Evolutionary conservation across 1,140 invertebrate species (phyloP).

Genomic region (Drosophila truncata): DNA sequence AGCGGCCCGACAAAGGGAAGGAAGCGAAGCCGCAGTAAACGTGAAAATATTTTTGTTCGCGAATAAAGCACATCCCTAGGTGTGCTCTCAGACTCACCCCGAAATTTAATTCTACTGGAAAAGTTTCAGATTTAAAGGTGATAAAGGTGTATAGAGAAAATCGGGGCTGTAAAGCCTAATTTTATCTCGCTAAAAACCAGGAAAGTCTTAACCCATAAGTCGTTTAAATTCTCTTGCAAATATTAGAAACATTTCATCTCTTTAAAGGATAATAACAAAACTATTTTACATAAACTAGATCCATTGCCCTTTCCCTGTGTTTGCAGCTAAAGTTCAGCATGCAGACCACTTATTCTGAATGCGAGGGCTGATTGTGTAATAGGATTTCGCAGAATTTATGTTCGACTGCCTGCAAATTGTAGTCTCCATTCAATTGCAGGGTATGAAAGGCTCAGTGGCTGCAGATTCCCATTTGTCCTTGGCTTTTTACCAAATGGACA

Average conservation of each 20-base stretch:
- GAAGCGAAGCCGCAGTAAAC: conserved; percentile 23
- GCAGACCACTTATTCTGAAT: conserved; percentile 20
- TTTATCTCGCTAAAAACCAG: background rate
- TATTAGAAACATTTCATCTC: background rate
- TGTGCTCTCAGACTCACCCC: too few species aligned
- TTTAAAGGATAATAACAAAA: background rate
- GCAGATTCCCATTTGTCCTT: conserved; percentile 20
- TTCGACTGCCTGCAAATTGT: conserved; percentile 16
- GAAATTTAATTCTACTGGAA: background rate
- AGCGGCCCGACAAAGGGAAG: conserved; percentile 27
- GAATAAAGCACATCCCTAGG: background rate
- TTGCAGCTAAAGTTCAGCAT: background rate
- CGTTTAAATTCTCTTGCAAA: background rate
- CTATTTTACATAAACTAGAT: background rate
- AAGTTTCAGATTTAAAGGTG: background rate
- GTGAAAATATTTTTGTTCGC: conserved; percentile 39
- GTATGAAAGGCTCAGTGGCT: conserved; percentile 28
- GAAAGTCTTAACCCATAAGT: background rate
- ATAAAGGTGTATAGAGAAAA: too few species aligned
- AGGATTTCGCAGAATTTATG: conserved; percentile 22
- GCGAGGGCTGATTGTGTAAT: conserved; percentile 15
- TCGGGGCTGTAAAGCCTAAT: background rate
- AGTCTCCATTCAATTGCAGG: conserved; percentile 17
- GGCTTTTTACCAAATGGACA: conserved; percentile 32
- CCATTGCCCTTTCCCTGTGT: background rate